phyloP scores from a whole-genome alignment of 2,113 vertebrate species.

The Heterochromis multidens region DNA sequence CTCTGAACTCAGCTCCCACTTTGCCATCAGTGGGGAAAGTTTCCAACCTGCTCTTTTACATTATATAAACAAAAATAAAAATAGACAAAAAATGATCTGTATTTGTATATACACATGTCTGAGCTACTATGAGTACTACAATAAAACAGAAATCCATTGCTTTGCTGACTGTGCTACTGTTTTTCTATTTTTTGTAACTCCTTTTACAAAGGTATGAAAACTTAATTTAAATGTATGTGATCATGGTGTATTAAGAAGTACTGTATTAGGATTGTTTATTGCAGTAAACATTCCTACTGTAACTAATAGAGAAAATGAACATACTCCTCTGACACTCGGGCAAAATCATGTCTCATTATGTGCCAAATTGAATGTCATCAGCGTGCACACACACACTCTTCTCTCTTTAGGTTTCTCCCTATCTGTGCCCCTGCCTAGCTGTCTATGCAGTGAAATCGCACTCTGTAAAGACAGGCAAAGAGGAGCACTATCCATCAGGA shows the following conservation, averaged over 20 bases:
- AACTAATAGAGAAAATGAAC: constrained; percentile 3
- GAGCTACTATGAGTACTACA: constrained; percentile 98
- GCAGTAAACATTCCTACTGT: background rate
- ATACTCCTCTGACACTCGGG: background rate
- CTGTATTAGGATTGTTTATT: background rate
- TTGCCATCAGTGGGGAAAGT: constrained; percentile 85
- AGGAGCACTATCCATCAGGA: constrained; percentile 60
- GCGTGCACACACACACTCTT: background rate
- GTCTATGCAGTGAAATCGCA: background rate
- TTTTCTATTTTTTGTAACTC: background rate
- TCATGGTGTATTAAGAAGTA: background rate
- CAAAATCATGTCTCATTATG: constrained; percentile 6
- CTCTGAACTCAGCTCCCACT: constrained; percentile 67
- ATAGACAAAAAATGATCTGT: constrained; percentile 86
- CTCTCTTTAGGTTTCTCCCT: background rate
- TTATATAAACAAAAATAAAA: constrained; percentile 83
- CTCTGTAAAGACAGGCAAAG: constrained; percentile 23
- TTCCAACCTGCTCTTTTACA: constrained; percentile 90
- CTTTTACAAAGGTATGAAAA: background rate
- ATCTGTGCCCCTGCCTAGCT: background rate
- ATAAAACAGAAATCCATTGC: constrained; percentile 76
- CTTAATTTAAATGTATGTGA: background rate
- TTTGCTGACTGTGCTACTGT: constrained; percentile 39
- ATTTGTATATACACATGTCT: constrained; percentile 99
- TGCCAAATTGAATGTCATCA: background rate